A percentile compares a stretch with the other conserved stretches of the same genome.
phyloP scores from a whole-genome alignment of 2,888 invertebrate genomes.

The Amitus sp. region DNA sequence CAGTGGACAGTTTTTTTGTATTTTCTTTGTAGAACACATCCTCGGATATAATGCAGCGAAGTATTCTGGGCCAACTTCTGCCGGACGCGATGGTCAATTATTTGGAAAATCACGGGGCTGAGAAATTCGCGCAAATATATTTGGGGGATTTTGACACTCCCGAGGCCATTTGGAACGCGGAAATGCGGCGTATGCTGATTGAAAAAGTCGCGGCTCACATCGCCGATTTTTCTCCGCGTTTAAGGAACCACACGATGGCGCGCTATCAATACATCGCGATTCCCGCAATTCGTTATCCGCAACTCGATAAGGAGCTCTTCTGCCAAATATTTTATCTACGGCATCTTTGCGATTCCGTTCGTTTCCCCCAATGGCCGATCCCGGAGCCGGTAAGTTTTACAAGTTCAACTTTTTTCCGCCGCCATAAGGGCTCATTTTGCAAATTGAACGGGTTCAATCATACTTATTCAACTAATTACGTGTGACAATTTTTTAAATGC shows the following conservation, averaged over 20 bases:
- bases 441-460: too few species aligned
- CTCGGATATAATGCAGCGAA: constrained; percentile 90
- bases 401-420: too few species aligned
- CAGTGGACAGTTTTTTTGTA: constrained; percentile 1
- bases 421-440: too few species aligned
- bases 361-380: constrained; percentile 98
- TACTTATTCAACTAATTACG: too few species aligned
- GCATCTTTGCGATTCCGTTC: constrained; percentile 89
- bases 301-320: constrained; percentile 95
- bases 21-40: constrained; percentile 57
- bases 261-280: constrained; percentile 96
- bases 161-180: constrained; percentile 98
- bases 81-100: constrained; percentile 99
- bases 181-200: constrained; percentile 96
- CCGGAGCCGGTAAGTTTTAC: constrained; percentile 88
- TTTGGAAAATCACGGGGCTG: constrained; percentile 97
- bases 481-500: too few species aligned
- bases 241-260: constrained; percentile 94
- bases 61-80: constrained; percentile 90
- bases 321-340: constrained; percentile 98
- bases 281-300: constrained; percentile 92
- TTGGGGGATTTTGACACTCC: constrained; percentile 99
- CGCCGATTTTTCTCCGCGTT: constrained; percentile 94
- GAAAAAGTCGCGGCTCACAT: constrained; percentile 98
- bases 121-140: constrained; percentile 97